phyloP scores from a whole-genome alignment of 2,797 vertebrate genomes.

The Adelosebastes latens region DNA sequence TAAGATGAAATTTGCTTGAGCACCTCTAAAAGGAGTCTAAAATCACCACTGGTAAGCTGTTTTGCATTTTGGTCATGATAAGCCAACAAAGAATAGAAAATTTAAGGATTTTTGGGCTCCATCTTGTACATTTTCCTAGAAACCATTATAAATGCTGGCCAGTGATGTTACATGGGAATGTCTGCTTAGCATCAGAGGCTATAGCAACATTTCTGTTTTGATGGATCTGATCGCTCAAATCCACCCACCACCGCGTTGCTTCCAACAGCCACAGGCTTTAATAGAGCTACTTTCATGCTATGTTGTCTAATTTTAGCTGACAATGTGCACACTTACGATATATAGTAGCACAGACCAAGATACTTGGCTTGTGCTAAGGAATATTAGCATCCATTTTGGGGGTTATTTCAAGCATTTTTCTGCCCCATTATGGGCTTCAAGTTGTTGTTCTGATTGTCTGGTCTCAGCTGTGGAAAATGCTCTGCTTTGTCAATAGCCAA shows the following conservation, averaged over 20 bases:
- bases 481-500: neutral
- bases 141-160: neutral
- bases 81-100: neutral
- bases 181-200: neutral
- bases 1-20: too few species aligned
- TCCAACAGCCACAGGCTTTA: constrained; percentile 4
- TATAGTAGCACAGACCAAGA: neutral
- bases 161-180: neutral
- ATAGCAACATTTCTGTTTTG: neutral
- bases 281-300: constrained; percentile 8
- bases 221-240: constrained; percentile 4
- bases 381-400: neutral
- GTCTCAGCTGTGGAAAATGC: constrained; percentile 15
- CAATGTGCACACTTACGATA: neutral
- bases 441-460: constrained; percentile 38
- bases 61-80: neutral
- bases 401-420: constrained; percentile 24
- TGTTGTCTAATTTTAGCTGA: constrained; percentile 15
- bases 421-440: constrained; percentile 9
- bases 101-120: neutral
- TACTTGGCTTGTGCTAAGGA: neutral
- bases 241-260: neutral
- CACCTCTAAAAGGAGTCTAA: too few species aligned
- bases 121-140: neutral
- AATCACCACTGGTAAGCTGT: neutral